phyloP scores from a whole-genome alignment of 2,113 vertebrate species.

The Saccopteryx bilineata region DNA sequence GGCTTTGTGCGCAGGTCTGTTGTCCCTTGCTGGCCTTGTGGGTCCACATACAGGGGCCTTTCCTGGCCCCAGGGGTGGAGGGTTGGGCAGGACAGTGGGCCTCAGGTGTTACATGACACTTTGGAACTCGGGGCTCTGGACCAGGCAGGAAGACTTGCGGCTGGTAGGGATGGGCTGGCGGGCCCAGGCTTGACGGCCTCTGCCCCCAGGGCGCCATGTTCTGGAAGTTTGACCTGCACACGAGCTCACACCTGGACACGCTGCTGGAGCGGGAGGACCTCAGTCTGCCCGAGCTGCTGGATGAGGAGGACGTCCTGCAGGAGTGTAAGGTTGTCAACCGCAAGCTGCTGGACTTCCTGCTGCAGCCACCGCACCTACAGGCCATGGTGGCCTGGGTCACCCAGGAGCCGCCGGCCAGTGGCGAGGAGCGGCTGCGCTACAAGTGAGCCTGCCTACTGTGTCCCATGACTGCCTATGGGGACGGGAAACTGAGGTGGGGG shows the following conservation, averaged over 20 bases:
- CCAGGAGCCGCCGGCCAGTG: slow-evolving; percentile 84
- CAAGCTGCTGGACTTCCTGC: slow-evolving; percentile 87
- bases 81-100: not conserved
- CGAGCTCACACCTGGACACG: slow-evolving; percentile 88
- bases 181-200: not conserved
- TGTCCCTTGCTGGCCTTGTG: not conserved
- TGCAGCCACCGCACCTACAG: slow-evolving; percentile 85
- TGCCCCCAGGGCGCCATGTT: slow-evolving; percentile 86
- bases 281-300: slow-evolving; percentile 86
- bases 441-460: slow-evolving; percentile 80
- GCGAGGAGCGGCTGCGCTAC: slow-evolving; percentile 87
- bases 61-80: not conserved
- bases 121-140: not conserved
- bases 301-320: slow-evolving; percentile 88
- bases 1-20: not conserved
- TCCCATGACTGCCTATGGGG: not conserved
- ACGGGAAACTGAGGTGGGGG: not conserved
- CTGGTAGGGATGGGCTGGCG: not conserved
- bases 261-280: slow-evolving; percentile 87
- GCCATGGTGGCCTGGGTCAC: slow-evolving; percentile 88
- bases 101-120: not conserved
- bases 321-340: slow-evolving; percentile 88
- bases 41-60: not conserved
- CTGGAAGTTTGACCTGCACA: slow-evolving; percentile 90
- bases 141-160: too few species aligned